Evolutionary conservation across 2,113 vertebrate genomes (phyloP).

Genomic region (Kryptolebias marmoratus): DNA sequence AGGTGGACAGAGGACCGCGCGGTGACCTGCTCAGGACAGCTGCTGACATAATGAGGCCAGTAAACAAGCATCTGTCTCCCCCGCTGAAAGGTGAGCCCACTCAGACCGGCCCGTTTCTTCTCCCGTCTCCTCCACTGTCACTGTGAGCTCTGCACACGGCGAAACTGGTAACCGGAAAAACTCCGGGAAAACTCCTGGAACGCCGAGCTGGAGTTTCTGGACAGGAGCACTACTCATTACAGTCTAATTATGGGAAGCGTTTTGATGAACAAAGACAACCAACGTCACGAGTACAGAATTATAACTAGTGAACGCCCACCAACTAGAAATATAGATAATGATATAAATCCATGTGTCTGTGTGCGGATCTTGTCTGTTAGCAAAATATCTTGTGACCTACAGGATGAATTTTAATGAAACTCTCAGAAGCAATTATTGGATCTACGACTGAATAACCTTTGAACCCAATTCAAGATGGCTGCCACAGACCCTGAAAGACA

Average conservation of each 20-base stretch:
- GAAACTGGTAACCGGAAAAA: constrained; percentile 30
- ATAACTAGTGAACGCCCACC: too few relatives aligned
- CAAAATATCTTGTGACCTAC: too few relatives aligned
- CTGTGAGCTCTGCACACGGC: constrained; percentile 38
- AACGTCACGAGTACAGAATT: too few relatives aligned
- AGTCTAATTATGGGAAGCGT: too few relatives aligned
- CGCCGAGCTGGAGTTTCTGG: not conserved
- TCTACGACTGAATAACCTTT: too few relatives aligned
- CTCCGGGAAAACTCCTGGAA: constrained; percentile 12
- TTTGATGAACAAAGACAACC: not conserved
- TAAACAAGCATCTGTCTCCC: constrained; percentile 82
- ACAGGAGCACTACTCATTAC: not conserved
- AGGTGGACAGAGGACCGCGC: constrained; percentile 73
- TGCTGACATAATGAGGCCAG: constrained; percentile 84
- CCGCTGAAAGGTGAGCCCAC: constrained; percentile 58
- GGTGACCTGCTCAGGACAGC: constrained; percentile 78
- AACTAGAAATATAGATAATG: too few relatives aligned
- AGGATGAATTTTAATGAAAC: too few relatives aligned
- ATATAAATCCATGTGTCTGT: too few relatives aligned
- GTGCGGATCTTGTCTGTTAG: too few relatives aligned
- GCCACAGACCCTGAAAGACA: too few relatives aligned
- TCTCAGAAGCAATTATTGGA: too few relatives aligned
- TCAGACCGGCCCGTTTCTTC: constrained; percentile 53
- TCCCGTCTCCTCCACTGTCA: constrained; percentile 55
- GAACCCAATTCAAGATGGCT: too few relatives aligned